A percentile compares a stretch with the other conserved stretches of the same genome.
Evolutionary conservation across 2,888 invertebrate species (phyloP).

Genomic region (Drosophila incognita): DNA sequence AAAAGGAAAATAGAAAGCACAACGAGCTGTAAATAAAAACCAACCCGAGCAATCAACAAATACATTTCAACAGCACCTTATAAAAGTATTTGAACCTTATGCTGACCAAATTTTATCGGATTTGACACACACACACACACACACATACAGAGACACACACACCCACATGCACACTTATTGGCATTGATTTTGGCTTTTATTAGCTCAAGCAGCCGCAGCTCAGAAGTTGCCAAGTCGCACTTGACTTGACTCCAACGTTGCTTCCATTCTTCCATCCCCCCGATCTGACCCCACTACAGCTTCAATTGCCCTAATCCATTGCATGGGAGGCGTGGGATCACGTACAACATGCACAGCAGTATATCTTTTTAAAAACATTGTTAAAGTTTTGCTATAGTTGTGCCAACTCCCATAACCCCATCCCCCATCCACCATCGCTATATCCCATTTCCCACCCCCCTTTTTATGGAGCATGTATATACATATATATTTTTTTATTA

Average conservation of each 20-base stretch:
- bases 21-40: constrained; percentile 71
- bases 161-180: constrained; percentile 30
- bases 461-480: constrained; percentile 1
- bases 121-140: constrained; percentile 61
- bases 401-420: neutral
- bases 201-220: constrained; percentile 62
- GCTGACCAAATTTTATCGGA: constrained; percentile 80
- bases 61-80: constrained; percentile 80
- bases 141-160: constrained; percentile 8
- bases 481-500: constrained; percentile 64
- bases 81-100: constrained; percentile 81
- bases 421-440: neutral
- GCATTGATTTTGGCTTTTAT: constrained; percentile 81
- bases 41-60: constrained; percentile 78
- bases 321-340: constrained; percentile 73
- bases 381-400: constrained; percentile 73
- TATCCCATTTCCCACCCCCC: neutral
- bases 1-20: constrained; percentile 61
- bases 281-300: constrained; percentile 50
- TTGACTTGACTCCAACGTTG: constrained; percentile 58
- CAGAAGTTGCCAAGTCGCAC: constrained; percentile 53
- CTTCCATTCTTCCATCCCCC: neutral
- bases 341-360: constrained; percentile 72
- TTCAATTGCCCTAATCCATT: constrained; percentile 78
- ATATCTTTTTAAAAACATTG: constrained; percentile 81